Conservation (phyloP, 2,888 invertebrate genomes). For the Meiosimyza platycephala region DNA sequence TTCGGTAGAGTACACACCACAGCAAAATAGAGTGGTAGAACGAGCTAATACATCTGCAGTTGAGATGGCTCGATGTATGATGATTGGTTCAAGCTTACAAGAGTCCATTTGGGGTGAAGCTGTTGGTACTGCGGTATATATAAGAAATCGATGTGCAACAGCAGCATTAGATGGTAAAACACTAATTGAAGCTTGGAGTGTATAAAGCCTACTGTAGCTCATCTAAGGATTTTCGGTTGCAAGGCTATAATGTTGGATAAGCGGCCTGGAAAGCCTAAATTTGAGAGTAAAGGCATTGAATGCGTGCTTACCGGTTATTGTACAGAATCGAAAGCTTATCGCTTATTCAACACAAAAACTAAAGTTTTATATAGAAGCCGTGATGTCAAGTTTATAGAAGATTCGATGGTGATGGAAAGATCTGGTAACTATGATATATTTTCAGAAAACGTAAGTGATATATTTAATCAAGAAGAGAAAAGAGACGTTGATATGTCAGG, state of each 20-base stretch:
- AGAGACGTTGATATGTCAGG: neutral
- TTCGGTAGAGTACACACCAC: conserved; percentile 38
- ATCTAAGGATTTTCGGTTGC: conserved; percentile 37
- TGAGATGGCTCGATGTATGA: conserved; percentile 51
- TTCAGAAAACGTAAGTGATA: neutral
- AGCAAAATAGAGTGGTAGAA: conserved; percentile 44
- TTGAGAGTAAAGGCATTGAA: neutral
- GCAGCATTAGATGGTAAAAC: conserved; percentile 37
- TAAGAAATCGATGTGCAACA: conserved; percentile 41
- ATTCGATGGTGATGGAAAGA: too few relatives aligned
- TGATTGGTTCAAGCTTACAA: conserved; percentile 45
- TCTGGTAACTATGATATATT: neutral
- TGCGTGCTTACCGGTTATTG: conserved; percentile 16
- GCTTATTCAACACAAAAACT: neutral
- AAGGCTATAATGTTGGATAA: conserved; percentile 38
- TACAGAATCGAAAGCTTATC: neutral
- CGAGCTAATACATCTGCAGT: conserved; percentile 43
- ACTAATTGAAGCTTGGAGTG: conserved; percentile 45
- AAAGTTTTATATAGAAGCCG: neutral
- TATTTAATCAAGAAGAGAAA: neutral
- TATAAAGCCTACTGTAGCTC: conserved; percentile 30
- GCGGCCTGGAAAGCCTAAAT: conserved; percentile 29
- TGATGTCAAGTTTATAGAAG: too few relatives aligned
- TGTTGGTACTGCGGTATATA: conserved; percentile 37
- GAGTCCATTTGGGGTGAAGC: conserved; percentile 46